Evolutionary conservation across 2,888 invertebrate species (phyloP).

Genomic region (Ischnus inquisitorius): DNA sequence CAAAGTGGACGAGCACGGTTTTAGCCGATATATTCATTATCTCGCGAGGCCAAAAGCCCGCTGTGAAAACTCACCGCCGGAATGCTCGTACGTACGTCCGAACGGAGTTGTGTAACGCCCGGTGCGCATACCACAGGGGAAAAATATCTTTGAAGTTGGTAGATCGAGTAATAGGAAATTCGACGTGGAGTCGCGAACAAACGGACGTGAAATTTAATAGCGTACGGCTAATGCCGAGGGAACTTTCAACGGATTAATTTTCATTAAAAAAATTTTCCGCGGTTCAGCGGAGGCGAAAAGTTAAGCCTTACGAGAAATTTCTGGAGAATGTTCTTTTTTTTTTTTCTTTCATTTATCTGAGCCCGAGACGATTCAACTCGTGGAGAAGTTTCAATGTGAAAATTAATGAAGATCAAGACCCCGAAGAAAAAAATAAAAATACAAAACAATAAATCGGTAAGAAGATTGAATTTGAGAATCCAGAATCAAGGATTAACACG

Average conservation of each 20-base stretch:
- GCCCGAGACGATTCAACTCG: not conserved
- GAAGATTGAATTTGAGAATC: not conserved
- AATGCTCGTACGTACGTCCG: slow-evolving; percentile 5
- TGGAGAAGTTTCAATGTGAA: not conserved
- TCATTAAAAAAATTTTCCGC: slow-evolving; percentile 2
- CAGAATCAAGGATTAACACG: slow-evolving; percentile 26
- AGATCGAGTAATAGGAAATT: not conserved
- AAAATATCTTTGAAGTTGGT: slow-evolving; percentile 4
- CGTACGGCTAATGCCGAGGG: not conserved
- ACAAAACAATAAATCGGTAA: not conserved
- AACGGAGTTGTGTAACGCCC: not conserved
- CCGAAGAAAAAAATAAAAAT: not conserved
- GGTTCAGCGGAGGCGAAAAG: not conserved
- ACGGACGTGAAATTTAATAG: not conserved
- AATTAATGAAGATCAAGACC: not conserved
- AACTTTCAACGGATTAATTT: not conserved
- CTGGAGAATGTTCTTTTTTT: not conserved
- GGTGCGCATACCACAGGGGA: not conserved
- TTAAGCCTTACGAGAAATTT: not conserved
- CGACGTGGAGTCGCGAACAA: not conserved
- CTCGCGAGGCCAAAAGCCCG: slow-evolving; percentile 3
- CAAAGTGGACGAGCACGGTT: slow-evolving; percentile 55
- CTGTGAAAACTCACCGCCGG: slow-evolving; percentile 36
- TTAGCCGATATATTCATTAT: slow-evolving; percentile 65
- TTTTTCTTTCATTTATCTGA: not conserved